Base-by-base conservation (phyloP, 2,888 invertebrate species). In the Prosopocoilus inquinatus region DNA sequence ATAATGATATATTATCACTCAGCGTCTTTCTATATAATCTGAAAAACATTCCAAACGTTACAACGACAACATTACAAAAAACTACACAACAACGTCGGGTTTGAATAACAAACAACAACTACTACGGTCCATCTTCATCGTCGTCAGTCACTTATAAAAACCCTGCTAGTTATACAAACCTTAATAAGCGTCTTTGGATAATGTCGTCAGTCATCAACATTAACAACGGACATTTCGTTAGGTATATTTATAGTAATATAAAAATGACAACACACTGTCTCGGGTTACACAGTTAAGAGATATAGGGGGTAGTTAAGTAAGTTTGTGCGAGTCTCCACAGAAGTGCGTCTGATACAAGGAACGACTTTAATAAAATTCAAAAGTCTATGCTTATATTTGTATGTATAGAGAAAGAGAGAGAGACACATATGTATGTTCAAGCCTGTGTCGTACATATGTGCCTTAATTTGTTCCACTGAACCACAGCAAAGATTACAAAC, bases 1-100 rank as follows among this genome's bases (percentile, higher is more conserved):
- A 58, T 55, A 57, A 54, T 56, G 55, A 50, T 56, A 47, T 64
- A 63, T 63, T 65, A 69, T 70, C 67, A 67, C 68, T 68, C 64
- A 63, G 64, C 66, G 67, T 68, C 66, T 69, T 67, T 65, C 67
- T 56, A 64, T 66, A 63, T 64, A 61, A 60, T 58, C 58, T 62
- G 62, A 62, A 64, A 67, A 62, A 62, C 64, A 63, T 57, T 54
- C 61, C 64, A 61, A 28, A 61, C 64, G 61, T 58, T 58, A 60
- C 60, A 64, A 66, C 60, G 60, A 63, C 63, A 64, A 64, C 62
- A 56, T 62, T 67, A 67, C 64, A 67, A 67, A 66, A 28, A 55
- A 67, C 61, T 66, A 67, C 67, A 66, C 65, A 67, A 67, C 65
- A 64, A 33, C 47, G n/a, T 43, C 58, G 53, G 53, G 54, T 58